Evolutionary conservation across 2,888 invertebrate species (phyloP).

Genomic region (Lacanobia oleracea): DNA sequence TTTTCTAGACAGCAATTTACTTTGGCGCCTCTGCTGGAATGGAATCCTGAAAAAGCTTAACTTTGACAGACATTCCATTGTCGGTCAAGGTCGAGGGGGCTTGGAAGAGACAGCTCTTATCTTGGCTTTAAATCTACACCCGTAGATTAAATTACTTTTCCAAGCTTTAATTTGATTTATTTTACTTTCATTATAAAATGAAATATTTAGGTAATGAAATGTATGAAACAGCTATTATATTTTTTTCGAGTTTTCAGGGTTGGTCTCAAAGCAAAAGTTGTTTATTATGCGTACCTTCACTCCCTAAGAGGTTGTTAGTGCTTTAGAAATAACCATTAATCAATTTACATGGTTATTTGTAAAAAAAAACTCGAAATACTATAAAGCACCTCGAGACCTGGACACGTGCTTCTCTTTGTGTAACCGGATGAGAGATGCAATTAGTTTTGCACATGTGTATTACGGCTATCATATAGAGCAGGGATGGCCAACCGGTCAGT

Average conservation of each 20-base stretch:
- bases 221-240: no score
- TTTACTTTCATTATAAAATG: neutral
- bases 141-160: conserved; percentile 45
- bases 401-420: neutral
- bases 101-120: conserved; percentile 28
- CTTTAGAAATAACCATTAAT: no score
- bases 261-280: no score
- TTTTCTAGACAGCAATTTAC: conserved; percentile 41
- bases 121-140: conserved; percentile 36
- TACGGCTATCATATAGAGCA: conserved; percentile 1
- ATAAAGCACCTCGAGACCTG: conserved; percentile 11
- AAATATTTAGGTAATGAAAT: neutral
- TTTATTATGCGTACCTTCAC: no score
- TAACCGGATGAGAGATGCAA: conserved; percentile 8
- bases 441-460: conserved; percentile 3
- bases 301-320: no score
- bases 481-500: no score
- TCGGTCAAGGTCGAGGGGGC: conserved; percentile 45
- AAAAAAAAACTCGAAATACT: no score
- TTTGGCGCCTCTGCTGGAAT: conserved; percentile 24
- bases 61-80: conserved; percentile 54
- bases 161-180: conserved; percentile 30
- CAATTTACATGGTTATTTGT: no score
- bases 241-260: no score
- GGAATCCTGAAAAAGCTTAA: conserved; percentile 48